Evolutionary conservation across 2,888 invertebrate genomes (phyloP).

Genomic region (Brachynemurus nebulosus): DNA sequence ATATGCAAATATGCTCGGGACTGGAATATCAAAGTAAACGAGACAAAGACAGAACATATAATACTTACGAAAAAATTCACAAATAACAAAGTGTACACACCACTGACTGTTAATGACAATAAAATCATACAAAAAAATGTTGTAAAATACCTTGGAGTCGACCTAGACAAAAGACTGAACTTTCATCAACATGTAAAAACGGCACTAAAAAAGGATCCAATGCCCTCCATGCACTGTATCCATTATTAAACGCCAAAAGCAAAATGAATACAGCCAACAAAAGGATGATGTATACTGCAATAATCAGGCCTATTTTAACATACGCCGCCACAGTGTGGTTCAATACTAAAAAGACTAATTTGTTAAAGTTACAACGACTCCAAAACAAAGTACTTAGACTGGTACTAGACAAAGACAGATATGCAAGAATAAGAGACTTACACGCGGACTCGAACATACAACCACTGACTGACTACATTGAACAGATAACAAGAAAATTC

Average conservation of each 20-base stretch:
- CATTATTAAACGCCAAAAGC: conserved; percentile 16
- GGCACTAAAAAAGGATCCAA: conserved; percentile 12
- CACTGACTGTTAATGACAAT: conserved; percentile 9
- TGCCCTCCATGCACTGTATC: conserved; percentile 16
- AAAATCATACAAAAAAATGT: conserved; percentile 9
- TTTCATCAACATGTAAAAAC: background rate
- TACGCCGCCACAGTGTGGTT: conserved; percentile 19
- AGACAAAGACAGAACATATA: background rate
- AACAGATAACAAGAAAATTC: no score
- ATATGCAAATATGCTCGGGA: background rate
- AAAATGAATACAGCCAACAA: conserved; percentile 16
- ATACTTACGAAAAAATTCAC: background rate
- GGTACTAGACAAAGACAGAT: conserved; percentile 11
- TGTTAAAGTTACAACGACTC: conserved; percentile 12
- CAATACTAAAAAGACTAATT: conserved; percentile 9
- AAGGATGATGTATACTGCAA: conserved; percentile 19
- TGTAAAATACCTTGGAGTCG: background rate
- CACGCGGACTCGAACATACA: no score
- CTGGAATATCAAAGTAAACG: background rate
- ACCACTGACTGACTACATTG: no score
- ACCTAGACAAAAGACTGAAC: background rate
- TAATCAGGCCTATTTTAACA: conserved; percentile 17
- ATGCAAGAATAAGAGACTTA: conserved; percentile 12
- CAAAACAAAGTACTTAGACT: conserved; percentile 18
- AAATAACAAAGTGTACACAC: background rate